Evolutionary conservation across 2,888 invertebrate genomes (phyloP).

Genomic region (Synergus umbraculus): DNA sequence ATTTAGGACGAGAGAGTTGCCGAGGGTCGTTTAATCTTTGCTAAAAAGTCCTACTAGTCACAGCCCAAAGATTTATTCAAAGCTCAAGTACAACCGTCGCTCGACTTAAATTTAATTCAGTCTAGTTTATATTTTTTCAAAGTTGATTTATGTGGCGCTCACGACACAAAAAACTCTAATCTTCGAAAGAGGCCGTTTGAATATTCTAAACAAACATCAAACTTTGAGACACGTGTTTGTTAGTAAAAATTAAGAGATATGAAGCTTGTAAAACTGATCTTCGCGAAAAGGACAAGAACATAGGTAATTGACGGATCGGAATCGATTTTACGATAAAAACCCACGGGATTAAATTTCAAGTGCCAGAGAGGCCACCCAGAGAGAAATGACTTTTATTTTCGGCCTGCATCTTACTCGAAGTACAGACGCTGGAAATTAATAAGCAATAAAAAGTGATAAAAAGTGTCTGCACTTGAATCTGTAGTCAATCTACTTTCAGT

Average conservation of each 20-base stretch:
- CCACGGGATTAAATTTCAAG: not conserved
- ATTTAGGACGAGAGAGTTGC: slow-evolving; percentile 36
- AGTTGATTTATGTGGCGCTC: not conserved
- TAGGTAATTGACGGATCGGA: slow-evolving; percentile 2
- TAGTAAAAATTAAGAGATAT: too few species aligned
- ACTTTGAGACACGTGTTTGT: not conserved
- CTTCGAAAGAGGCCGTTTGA: not conserved
- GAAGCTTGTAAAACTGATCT: not conserved
- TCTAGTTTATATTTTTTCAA: not conserved
- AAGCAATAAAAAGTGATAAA: not conserved
- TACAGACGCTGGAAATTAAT: not conserved
- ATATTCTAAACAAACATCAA: not conserved
- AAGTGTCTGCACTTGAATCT: not conserved
- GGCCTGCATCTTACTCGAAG: not conserved
- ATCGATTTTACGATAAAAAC: slow-evolving; percentile 5
- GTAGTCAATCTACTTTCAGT: not conserved
- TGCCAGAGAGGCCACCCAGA: not conserved
- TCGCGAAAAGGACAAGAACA: slow-evolving; percentile 19
- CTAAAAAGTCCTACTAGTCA: slow-evolving; percentile 30
- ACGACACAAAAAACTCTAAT: not conserved
- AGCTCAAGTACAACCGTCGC: not conserved
- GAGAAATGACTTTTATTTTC: not conserved
- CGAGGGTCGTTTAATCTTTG: slow-evolving; percentile 17
- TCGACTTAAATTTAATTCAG: not conserved
- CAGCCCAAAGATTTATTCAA: slow-evolving; percentile 23